A percentile compares a stretch with the other conserved stretches of the same genome.
Conservation (phyloP, 2,113 vertebrate genomes). For the Oenanthe oenanthe region DNA sequence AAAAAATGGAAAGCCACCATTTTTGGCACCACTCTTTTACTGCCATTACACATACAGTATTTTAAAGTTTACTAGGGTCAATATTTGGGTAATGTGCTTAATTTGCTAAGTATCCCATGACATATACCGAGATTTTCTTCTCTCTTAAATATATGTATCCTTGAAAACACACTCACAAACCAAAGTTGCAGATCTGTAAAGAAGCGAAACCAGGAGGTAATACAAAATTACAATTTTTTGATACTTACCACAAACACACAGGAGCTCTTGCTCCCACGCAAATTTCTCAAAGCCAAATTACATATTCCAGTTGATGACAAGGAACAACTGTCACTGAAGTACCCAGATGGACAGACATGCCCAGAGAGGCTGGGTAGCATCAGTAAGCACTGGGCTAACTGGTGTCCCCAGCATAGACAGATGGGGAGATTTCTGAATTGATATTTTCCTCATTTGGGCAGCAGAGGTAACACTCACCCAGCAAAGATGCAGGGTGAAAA, state of each 20-base stretch:
- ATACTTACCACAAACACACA: neutral
- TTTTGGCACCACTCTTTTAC: neutral
- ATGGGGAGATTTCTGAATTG: neutral
- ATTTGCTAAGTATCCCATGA: neutral
- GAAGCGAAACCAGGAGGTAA: neutral
- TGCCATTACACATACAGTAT: neutral
- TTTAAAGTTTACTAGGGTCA: neutral
- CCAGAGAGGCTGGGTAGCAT: neutral
- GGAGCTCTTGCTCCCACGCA: neutral
- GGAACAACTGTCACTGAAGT: neutral
- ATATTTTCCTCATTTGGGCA: neutral
- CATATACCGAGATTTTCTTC: neutral
- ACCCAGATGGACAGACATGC: neutral
- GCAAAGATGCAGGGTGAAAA: neutral
- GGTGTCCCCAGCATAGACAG: neutral
- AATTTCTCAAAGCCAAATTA: neutral
- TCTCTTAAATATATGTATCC: neutral
- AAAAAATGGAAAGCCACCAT: neutral
- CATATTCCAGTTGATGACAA: neutral
- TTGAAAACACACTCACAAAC: neutral
- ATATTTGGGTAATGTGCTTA: neutral
- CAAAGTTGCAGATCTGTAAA: neutral
- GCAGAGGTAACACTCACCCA: accelerated
- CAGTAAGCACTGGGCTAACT: neutral
- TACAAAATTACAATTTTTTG: neutral